Conservation (phyloP, 53 echinoderm and acorn worm genomes). For the Temnopleurus reevesii region DNA sequence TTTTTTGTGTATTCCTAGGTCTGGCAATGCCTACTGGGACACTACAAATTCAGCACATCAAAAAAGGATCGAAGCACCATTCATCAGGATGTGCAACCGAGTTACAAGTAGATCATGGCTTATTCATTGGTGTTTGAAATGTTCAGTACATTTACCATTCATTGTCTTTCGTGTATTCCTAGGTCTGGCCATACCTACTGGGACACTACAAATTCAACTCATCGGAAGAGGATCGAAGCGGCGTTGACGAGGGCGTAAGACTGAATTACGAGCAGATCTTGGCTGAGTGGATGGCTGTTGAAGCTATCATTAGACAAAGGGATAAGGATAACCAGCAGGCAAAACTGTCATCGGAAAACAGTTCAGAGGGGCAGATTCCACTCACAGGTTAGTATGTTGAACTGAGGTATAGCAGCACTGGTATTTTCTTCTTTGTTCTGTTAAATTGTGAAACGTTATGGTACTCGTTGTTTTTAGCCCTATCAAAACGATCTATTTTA, state of each 20-base stretch:
- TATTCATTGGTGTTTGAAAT: constrained; percentile 98
- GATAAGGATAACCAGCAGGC: constrained; percentile 93
- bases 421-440: too few species aligned
- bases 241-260: constrained; percentile 73
- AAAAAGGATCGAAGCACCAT: constrained; percentile 71
- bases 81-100: constrained; percentile 72
- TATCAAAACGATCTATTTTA: too few species aligned
- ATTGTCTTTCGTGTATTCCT: too few species aligned
- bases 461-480: too few species aligned
- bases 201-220: constrained; percentile 92
- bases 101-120: constrained; percentile 91
- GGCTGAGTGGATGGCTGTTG: constrained; percentile 99
- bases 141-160: too few species aligned
- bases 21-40: constrained; percentile 95
- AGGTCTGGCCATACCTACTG: constrained; percentile 98
- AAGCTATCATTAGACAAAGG: constrained; percentile 92
- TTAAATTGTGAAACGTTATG: too few species aligned
- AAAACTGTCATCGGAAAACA: constrained; percentile 95
- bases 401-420: too few species aligned
- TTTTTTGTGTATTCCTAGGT: constrained; percentile 72
- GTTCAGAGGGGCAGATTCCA: constrained; percentile 73
- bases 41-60: constrained; percentile 85
- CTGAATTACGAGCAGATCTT: constrained; percentile 90
- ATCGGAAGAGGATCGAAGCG: constrained; percentile 71
- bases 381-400: constrained; percentile 52